Evolutionary conservation across 2,888 invertebrate genomes (phyloP).

Genomic region (Caenorhabditis imperialis): DNA sequence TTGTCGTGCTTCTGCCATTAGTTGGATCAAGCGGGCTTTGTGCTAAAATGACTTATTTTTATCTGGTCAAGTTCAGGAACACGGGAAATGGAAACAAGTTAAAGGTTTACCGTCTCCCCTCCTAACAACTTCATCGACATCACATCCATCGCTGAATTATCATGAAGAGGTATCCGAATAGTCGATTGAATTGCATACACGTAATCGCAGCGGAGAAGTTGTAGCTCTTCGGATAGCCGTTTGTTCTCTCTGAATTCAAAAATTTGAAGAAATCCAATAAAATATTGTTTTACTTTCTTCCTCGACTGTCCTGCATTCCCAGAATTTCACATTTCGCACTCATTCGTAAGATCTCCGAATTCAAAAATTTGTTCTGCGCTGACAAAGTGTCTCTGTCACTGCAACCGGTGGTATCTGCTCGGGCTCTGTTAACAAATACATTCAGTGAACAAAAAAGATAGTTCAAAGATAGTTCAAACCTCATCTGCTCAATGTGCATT

Average conservation of each 20-base stretch:
- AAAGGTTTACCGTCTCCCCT: slow-evolving; percentile 79
- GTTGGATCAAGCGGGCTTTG: slow-evolving; percentile 79
- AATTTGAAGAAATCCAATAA: not conserved
- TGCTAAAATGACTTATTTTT: slow-evolving; percentile 79
- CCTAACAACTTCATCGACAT: slow-evolving; percentile 80
- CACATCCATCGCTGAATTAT: slow-evolving; percentile 79
- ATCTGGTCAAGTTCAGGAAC: too few species aligned
- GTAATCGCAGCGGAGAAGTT: slow-evolving; percentile 69
- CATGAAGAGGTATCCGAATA: slow-evolving; percentile 80
- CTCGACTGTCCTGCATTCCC: slow-evolving; percentile 22
- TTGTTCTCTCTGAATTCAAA: slow-evolving; percentile 44
- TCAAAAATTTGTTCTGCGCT: slow-evolving; percentile 80
- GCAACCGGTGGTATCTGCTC: slow-evolving; percentile 39
- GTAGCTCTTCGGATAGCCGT: slow-evolving; percentile 48
- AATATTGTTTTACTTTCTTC: slow-evolving; percentile 19
- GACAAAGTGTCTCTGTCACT: slow-evolving; percentile 50
- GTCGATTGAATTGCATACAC: slow-evolving; percentile 78
- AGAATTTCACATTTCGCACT: slow-evolving; percentile 73
- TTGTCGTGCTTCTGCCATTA: slow-evolving; percentile 80
- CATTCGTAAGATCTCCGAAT: slow-evolving; percentile 80
- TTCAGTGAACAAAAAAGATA: not conserved
- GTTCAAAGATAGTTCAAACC: slow-evolving; percentile 25
- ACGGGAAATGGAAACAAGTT: not conserved
- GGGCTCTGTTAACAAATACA: slow-evolving; percentile 23
- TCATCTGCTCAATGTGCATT: slow-evolving; percentile 58